Evolutionary conservation across 92 coral and sea anemone species (phyloP).

Genomic region (Plumapathes pennacea): DNA sequence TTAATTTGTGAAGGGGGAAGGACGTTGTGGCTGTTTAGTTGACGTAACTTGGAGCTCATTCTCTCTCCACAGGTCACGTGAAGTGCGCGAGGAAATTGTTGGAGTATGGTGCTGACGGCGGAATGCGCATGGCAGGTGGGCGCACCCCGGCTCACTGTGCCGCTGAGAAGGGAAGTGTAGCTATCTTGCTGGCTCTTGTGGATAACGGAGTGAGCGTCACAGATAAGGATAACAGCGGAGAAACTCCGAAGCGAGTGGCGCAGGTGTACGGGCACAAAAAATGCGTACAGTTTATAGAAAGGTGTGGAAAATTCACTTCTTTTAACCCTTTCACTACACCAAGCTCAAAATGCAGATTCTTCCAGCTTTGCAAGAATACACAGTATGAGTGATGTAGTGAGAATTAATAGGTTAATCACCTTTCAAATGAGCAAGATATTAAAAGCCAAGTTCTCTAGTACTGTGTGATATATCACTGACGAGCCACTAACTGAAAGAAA

Average conservation of each 20-base stretch:
- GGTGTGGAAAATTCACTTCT: constrained; percentile 6
- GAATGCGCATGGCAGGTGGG: constrained; percentile 96
- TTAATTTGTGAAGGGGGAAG: too few species aligned
- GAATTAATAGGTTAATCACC: too few species aligned
- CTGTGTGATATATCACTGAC: too few species aligned
- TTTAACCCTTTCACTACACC: too few species aligned
- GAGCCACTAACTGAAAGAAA: too few species aligned
- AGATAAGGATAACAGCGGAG: constrained; percentile 75
- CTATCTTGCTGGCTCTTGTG: constrained; percentile 74
- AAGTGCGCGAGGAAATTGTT: constrained; percentile 68
- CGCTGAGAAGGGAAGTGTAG: constrained; percentile 81
- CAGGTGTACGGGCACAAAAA: constrained; percentile 58
- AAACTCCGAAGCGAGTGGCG: constrained; percentile 85
- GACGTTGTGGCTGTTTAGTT: too few species aligned
- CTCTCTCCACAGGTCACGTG: constrained; percentile 70
- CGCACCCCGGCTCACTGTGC: constrained; percentile 99
- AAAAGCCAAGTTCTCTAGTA: too few species aligned
- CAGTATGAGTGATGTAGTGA: too few species aligned
- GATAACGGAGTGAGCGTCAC: constrained; percentile 62
- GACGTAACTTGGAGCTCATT: too few species aligned
- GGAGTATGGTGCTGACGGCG: constrained; percentile 84
- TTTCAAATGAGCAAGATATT: too few species aligned
- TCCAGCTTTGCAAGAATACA: constrained; percentile 12
- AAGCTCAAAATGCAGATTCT: not conserved
- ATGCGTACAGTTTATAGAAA: constrained; percentile 53